These are phyloP conservation scores for Bombus pyrosoma DNA, from an alignment of 1,140 invertebrate species.

Conservation along the genomic window DNA sequence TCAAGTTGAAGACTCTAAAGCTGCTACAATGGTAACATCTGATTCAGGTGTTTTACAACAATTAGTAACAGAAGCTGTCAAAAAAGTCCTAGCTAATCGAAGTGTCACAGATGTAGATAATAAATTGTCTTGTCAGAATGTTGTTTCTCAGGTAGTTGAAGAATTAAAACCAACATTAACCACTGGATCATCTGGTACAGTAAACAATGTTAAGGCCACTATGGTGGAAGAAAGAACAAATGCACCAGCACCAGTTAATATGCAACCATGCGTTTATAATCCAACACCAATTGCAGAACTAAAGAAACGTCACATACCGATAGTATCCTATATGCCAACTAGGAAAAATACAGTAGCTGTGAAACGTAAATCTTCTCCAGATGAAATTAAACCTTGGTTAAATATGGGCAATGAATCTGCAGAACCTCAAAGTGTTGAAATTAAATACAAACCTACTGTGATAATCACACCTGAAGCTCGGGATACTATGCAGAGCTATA, in stretches of 20 bases:
- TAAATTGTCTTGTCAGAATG: conserved; percentile 76
- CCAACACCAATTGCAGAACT: conserved; percentile 86
- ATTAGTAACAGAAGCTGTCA: conserved; percentile 82
- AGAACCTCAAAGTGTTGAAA: conserved; percentile 61
- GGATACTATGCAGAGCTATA: conserved; percentile 68
- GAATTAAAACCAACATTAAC: conserved; percentile 77
- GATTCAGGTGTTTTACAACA: conserved; percentile 77
- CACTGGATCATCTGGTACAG: conserved; percentile 56
- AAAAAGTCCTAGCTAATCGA: conserved; percentile 80
- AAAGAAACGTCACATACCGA: conserved; percentile 82
- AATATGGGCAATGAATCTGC: conserved; percentile 66
- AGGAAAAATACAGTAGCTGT: conserved; percentile 77
- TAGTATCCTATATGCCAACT: conserved; percentile 78
- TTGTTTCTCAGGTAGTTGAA: conserved; percentile 80
- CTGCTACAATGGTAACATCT: conserved; percentile 33
- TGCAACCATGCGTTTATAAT: conserved; percentile 82
- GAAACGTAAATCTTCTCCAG: conserved; percentile 77
- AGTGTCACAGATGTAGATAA: conserved; percentile 74
- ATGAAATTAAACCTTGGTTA: conserved; percentile 73
- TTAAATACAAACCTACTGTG: conserved; percentile 78
- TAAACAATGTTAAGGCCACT: conserved; percentile 5
- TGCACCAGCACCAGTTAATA: conserved; percentile 58
- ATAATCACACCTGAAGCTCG: conserved; percentile 63
- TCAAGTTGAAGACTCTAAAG: conserved; percentile 51
- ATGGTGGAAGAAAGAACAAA: conserved; percentile 61